A percentile compares a stretch with the other conserved stretches of the same genome.
Evolutionary conservation across 1,140 invertebrate species (phyloP).

Genomic region (Dryas iulia): DNA sequence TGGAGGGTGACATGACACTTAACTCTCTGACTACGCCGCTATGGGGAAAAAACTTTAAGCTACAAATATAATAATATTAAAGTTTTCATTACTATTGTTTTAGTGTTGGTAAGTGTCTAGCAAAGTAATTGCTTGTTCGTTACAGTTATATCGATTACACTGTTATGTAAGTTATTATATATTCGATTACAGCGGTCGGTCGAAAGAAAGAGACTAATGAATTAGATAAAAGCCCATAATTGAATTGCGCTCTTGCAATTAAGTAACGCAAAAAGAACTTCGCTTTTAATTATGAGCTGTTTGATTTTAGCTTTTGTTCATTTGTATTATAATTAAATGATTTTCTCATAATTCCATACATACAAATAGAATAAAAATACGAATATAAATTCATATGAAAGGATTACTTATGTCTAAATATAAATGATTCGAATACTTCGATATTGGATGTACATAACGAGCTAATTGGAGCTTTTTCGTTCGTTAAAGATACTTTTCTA

Average conservation of each 20-base stretch:
- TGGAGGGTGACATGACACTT: too few species aligned
- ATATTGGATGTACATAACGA: too few species aligned
- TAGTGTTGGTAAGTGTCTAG: not conserved
- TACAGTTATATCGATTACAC: not conserved
- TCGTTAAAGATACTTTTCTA: too few species aligned
- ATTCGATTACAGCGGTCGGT: slow-evolving; percentile 14
- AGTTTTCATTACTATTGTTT: not conserved
- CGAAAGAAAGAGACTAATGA: slow-evolving; percentile 12
- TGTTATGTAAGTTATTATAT: slow-evolving; percentile 17
- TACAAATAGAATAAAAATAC: too few species aligned
- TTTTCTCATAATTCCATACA: not conserved
- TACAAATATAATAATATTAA: too few species aligned
- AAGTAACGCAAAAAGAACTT: slow-evolving; percentile 4
- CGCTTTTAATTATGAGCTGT: slow-evolving; percentile 2
- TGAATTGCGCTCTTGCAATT: slow-evolving; percentile 14
- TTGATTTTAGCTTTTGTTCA: not conserved
- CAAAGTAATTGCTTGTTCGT: not conserved
- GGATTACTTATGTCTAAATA: too few species aligned
- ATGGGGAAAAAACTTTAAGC: too few species aligned
- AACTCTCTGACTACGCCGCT: too few species aligned
- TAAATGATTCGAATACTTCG: too few species aligned
- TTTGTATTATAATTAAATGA: not conserved
- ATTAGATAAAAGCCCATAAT: slow-evolving; percentile 18
- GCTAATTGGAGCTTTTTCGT: too few species aligned
- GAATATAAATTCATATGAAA: too few species aligned